phyloP scores from a whole-genome alignment of 1,140 invertebrate genomes.

The Marisa cornuarietis region DNA sequence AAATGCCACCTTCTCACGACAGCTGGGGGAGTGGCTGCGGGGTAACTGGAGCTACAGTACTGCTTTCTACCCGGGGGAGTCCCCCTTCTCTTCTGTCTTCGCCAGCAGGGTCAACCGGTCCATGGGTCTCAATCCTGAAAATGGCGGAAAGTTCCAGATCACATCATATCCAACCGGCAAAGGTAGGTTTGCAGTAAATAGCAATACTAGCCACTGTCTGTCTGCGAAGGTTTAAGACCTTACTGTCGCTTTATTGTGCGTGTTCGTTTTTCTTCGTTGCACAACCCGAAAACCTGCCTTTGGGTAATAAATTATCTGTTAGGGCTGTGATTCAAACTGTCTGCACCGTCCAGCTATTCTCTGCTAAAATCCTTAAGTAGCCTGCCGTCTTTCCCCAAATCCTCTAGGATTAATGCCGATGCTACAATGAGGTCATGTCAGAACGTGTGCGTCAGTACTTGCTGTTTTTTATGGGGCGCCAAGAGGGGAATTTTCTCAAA shows the following conservation, averaged over 20 bases:
- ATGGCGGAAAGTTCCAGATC: constrained; percentile 65
- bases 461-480: neutral
- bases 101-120: constrained; percentile 55
- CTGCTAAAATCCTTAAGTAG: too few species aligned
- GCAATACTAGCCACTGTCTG: neutral
- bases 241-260: too few species aligned
- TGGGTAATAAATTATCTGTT: too few species aligned
- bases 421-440: too few species aligned
- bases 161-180: constrained; percentile 56
- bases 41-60: constrained; percentile 65
- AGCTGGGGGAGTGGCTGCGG: constrained; percentile 51
- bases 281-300: too few species aligned
- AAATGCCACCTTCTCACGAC: constrained; percentile 56
- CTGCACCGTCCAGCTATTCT: too few species aligned
- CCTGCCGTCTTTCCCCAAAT: neutral
- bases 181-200: neutral
- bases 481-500: too few species aligned
- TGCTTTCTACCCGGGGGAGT: constrained; percentile 65
- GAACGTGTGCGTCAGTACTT: neutral
- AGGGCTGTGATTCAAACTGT: too few species aligned
- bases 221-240: neutral
- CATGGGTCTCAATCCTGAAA: constrained; percentile 51
- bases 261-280: too few species aligned
- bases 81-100: constrained; percentile 54
- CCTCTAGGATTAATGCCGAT: too few species aligned